Evolutionary conservation across 2,888 invertebrate genomes (phyloP).

Genomic region (Sminthurinus aureus): DNA sequence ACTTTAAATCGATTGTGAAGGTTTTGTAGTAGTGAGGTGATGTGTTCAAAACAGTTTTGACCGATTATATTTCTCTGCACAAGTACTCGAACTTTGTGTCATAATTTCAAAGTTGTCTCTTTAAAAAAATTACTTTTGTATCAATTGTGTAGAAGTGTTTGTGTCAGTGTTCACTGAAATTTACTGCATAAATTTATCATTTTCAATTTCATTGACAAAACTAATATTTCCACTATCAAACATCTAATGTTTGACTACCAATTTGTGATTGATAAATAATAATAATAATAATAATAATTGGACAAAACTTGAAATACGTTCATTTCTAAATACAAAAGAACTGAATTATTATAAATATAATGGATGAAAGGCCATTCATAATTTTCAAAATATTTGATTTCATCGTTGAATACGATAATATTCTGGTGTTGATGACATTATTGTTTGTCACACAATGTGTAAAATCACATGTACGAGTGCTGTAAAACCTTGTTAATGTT

Average conservation of each 20-base stretch:
- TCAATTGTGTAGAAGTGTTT: background rate
- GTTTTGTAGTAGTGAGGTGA: too few species aligned
- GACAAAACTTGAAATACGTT: too few species aligned
- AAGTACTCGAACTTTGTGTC: background rate
- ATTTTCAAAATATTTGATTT: background rate
- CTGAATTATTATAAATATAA: background rate
- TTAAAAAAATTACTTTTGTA: background rate
- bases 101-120: background rate
- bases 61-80: background rate
- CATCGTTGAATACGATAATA: background rate
- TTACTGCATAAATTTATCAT: background rate
- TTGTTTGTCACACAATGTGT: background rate
- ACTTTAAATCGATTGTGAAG: too few species aligned
- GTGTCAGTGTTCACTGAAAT: background rate
- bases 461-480: background rate
- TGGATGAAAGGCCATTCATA: too few species aligned
- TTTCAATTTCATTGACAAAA: background rate
- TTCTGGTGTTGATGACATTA: background rate
- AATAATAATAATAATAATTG: too few species aligned
- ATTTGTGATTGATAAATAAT: background rate
- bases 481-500: too few species aligned
- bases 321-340: background rate
- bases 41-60: background rate
- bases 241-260: background rate
- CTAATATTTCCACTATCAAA: background rate